These are phyloP conservation scores for Drosophila antonietae DNA, from an alignment of 2,888 invertebrate genomes.

Conservation along the genomic window DNA sequence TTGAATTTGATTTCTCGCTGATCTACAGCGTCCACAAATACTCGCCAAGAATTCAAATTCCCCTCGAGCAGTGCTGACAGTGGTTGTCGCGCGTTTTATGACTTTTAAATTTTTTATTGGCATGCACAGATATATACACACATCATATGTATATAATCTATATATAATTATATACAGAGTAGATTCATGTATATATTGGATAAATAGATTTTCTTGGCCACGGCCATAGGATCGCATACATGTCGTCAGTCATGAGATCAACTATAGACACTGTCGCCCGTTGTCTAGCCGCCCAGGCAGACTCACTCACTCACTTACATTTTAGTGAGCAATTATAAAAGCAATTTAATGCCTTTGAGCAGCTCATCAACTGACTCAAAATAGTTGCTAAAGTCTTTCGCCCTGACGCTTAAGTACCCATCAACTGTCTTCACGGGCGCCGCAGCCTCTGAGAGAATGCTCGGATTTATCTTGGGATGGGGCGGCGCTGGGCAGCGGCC, in stretches of 20 bases:
- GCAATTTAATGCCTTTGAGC: constrained; percentile 35
- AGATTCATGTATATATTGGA: constrained; percentile 7
- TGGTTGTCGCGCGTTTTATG: constrained; percentile 51
- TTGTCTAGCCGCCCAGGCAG: not conserved
- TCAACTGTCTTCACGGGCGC: constrained; percentile 21
- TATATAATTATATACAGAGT: not conserved
- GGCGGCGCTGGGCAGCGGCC: not conserved
- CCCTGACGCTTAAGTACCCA: constrained; percentile 39
- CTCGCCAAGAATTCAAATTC: not conserved
- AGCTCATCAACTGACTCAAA: constrained; percentile 16
- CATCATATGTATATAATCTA: not conserved
- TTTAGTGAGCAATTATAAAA: constrained; percentile 31
- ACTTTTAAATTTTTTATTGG: constrained; percentile 49
- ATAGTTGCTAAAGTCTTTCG: constrained; percentile 28
- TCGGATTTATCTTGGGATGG: not conserved
- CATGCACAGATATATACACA: constrained; percentile 23
- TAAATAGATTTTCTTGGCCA: constrained; percentile 58
- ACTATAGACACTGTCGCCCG: not conserved
- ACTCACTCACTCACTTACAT: constrained; percentile 14
- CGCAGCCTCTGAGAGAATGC: not conserved
- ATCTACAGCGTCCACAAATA: constrained; percentile 17
- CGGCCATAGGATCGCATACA: constrained; percentile 29
- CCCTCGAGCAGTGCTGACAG: constrained; percentile 6
- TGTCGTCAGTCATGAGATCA: not conserved
- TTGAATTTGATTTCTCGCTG: constrained; percentile 26